phyloP scores from a whole-genome alignment of 2,888 invertebrate genomes.

The Pyrrhosoma nymphula region DNA sequence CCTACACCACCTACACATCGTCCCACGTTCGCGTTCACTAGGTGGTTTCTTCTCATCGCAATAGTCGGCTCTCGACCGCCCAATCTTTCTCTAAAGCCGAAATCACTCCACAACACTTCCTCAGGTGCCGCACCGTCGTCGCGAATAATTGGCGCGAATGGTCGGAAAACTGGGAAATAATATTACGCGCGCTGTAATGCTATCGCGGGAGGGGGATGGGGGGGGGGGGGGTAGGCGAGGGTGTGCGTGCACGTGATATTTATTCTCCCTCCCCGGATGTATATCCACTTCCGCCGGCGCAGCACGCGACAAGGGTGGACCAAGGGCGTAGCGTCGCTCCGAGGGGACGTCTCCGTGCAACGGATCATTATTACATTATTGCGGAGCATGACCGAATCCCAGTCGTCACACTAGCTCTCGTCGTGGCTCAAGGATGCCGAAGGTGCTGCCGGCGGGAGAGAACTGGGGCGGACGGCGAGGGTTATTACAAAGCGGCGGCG shows the following conservation, averaged over 20 bases:
- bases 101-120: neutral
- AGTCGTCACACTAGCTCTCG: neutral
- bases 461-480: neutral
- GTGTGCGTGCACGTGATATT: neutral
- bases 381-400: neutral
- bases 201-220: neutral
- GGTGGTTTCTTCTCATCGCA: too few species aligned
- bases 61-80: neutral
- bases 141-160: neutral
- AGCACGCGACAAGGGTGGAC: neutral
- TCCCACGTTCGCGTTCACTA: too few species aligned
- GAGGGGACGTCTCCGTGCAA: neutral
- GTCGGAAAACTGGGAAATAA: neutral
- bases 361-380: neutral
- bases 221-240: neutral
- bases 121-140: neutral
- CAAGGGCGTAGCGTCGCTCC: neutral
- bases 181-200: neutral
- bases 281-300: slow-evolving; percentile 15
- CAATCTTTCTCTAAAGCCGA: neutral
- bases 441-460: neutral
- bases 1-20: too few species aligned
- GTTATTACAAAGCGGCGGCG: neutral
- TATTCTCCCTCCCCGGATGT: neutral
- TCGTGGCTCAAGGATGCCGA: neutral